These are phyloP conservation scores for Sus cebifrons DNA, from an alignment of 2,797 vertebrate species.

Conservation along the genomic window DNA sequence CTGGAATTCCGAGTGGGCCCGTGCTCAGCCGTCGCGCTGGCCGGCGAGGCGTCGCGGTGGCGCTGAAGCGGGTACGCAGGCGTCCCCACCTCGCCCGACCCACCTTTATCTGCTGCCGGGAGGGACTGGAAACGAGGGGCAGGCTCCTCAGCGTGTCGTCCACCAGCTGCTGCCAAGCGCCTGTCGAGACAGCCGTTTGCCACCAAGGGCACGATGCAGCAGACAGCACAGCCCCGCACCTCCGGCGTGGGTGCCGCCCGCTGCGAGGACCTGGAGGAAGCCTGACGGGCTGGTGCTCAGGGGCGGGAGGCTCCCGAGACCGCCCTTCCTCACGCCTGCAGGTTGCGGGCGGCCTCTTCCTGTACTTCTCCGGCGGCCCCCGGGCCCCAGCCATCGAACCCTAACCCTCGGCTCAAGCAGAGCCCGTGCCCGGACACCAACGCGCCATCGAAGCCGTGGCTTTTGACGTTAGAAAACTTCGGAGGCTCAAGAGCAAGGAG, in stretches of 20 bases:
- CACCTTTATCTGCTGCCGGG: slow-evolving; percentile 93
- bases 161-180: slow-evolving; percentile 95
- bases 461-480: too few species aligned
- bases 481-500: background rate
- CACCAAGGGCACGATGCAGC: too few species aligned
- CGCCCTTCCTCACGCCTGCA: background rate
- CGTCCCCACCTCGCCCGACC: background rate
- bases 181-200: slow-evolving; percentile 86
- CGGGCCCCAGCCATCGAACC: background rate
- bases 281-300: fast-evolving
- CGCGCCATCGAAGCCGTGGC: too few species aligned
- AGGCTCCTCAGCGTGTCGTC: slow-evolving; percentile 95
- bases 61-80: too few species aligned
- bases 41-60: too few species aligned
- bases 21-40: too few species aligned
- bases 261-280: background rate
- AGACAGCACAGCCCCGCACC: too few species aligned
- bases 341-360: background rate
- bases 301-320: too few species aligned
- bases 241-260: too few species aligned
- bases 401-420: background rate
- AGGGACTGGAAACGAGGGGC: slow-evolving; percentile 91
- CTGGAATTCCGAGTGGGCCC: too few species aligned
- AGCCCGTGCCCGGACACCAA: background rate
- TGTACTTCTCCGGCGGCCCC: background rate